A percentile compares a stretch with the other conserved stretches of the same genome.
Conservation (phyloP, 1,140 invertebrate genomes). For the Dermatophagoides farinae region DNA sequence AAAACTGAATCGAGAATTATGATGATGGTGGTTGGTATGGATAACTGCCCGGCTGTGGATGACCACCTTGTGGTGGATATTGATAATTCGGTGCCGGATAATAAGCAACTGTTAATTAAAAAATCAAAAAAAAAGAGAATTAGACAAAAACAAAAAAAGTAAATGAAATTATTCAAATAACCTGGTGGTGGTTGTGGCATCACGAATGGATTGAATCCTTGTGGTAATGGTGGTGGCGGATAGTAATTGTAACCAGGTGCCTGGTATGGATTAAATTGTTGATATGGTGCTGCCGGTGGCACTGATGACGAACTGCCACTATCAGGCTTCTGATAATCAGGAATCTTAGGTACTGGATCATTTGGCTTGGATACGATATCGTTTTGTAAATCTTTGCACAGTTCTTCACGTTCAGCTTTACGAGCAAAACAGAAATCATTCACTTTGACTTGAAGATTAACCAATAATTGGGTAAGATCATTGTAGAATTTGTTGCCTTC, state of each 20-base stretch:
- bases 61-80: background rate
- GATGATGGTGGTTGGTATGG: background rate
- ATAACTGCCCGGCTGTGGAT: background rate
- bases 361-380: constrained; percentile 40
- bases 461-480: constrained; percentile 77
- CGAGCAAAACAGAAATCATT: constrained; percentile 95
- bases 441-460: constrained; percentile 92
- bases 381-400: constrained; percentile 69
- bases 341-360: constrained; percentile 28
- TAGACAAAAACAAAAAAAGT: background rate
- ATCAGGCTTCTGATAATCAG: constrained; percentile 28
- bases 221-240: constrained; percentile 12
- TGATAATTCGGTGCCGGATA: no score
- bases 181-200: background rate
- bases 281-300: constrained; percentile 1
- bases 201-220: constrained; percentile 9
- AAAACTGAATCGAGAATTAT: no score
- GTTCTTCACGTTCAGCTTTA: constrained; percentile 94
- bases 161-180: background rate
- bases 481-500: constrained; percentile 98
- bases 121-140: background rate
- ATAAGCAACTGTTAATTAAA: background rate
- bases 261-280: constrained; percentile 5
- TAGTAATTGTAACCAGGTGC: constrained; percentile 6
- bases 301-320: background rate